phyloP scores from a whole-genome alignment of 2,797 vertebrate genomes.

The Natrix natrix region DNA sequence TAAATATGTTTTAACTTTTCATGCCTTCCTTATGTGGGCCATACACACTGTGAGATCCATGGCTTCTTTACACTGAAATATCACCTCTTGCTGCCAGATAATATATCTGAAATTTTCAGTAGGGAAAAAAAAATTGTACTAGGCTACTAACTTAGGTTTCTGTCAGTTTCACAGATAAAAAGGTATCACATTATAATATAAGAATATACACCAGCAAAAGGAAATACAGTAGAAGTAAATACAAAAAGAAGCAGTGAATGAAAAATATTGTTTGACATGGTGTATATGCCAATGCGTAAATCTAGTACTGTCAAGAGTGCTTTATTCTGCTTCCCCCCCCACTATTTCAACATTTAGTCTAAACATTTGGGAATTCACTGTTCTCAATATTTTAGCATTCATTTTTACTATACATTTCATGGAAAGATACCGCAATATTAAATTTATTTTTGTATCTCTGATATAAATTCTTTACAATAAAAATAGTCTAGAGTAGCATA shows the following conservation, averaged over 20 bases:
- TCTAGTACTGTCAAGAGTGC: not conserved
- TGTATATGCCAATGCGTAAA: not conserved
- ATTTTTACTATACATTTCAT: conserved; percentile 5
- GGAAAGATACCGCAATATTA: not conserved
- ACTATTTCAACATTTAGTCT: conserved; percentile 3
- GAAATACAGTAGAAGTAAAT: conserved; percentile 11
- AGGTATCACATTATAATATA: conserved; percentile 8
- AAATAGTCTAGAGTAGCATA: not conserved
- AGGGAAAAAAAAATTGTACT: not conserved
- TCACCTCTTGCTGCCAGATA: conserved; percentile 37
- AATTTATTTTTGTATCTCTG: conserved; percentile 5
- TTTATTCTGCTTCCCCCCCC: not conserved
- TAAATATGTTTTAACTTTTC: not conserved
- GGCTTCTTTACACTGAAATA: conserved; percentile 9
- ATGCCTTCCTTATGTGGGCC: conserved; percentile 34
- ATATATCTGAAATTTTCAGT: conserved; percentile 34
- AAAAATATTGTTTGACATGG: conserved; percentile 2
- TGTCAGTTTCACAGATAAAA: conserved; percentile 27
- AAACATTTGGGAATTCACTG: not conserved
- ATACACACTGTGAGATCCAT: conserved; percentile 5
- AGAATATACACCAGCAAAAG: conserved; percentile 45
- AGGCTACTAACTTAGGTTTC: conserved; percentile 39
- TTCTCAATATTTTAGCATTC: not conserved
- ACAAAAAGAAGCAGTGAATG: conserved; percentile 21
- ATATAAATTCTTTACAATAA: conserved; percentile 32